Conservation (phyloP, 2,113 vertebrate species). For the Callipepla californica region DNA sequence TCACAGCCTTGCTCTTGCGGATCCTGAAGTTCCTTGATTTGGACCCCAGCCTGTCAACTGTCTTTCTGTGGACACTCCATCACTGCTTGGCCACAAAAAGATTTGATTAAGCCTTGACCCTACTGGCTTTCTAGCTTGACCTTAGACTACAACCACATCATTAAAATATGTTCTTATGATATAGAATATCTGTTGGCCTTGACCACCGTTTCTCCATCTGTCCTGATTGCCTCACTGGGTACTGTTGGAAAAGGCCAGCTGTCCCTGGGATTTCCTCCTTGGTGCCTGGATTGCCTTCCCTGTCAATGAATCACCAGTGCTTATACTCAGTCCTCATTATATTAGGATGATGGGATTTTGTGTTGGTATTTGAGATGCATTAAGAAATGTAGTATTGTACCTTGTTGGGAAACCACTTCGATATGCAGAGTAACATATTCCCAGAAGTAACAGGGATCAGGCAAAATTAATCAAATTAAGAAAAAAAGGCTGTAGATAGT, state of each 20-base stretch:
- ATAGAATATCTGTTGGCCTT: not conserved
- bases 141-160: not conserved
- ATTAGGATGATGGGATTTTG: not conserved
- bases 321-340: not conserved
- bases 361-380: not conserved
- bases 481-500: not conserved
- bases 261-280: not conserved
- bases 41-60: rapidly evolving
- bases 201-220: not conserved
- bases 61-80: not conserved
- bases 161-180: not conserved
- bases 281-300: not conserved
- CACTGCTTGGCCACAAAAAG: not conserved
- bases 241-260: not conserved
- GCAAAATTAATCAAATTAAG: not conserved
- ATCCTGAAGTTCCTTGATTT: not conserved
- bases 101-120: not conserved
- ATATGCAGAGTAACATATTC: not conserved
- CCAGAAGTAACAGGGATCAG: rapidly evolving
- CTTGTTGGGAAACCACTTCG: not conserved
- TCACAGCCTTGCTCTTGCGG: not conserved
- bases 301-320: not conserved
- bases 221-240: not conserved
- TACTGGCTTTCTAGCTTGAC: rapidly evolving
- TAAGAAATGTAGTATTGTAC: not conserved